Evolutionary conservation across 2,888 invertebrate genomes (phyloP), one percentile per base, ranked within the genome.

Genomic region (Tupiocoris notatus): DNA sequence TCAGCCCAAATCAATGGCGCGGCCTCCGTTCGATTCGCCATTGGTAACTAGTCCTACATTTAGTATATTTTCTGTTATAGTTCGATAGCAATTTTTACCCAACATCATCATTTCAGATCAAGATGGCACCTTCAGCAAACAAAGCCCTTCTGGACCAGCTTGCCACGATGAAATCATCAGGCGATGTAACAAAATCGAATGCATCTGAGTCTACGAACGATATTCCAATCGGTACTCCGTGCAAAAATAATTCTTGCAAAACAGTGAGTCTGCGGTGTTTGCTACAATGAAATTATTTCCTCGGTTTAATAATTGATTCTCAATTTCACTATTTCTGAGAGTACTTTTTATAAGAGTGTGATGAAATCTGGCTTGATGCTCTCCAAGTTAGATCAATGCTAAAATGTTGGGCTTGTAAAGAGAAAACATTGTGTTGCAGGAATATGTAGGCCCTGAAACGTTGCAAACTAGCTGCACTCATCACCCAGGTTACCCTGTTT

Each of bases 401-500:
- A n/a, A n/a, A n/a, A n/a, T n/a, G n/a, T n/a, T n/a, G n/a, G n/a
- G n/a, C n/a, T n/a, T n/a, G n/a, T n/a, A n/a, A n/a, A n/a, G n/a
- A n/a, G n/a, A n/a, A n/a, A n/a, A n/a, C n/a, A n/a, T n/a, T n/a
- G n/a, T n/a, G n/a, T 39, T 20, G 0, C 58, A 81, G 78, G 86
- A 88, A 0, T 96, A 92, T 82, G 87, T 88, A 80, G 91, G 91
- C 3, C 86, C 89, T 1, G 84, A 88, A 66, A 87, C 88, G 16
- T 88, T 92, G 81, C 83, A 86, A 1, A 86, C 86, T 18, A 83
- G 86, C 67, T 98, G 98, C 83, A 86, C 86, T 64, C 87, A 92
- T 84, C 98, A 98, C 85, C 91, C 95, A 0, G 98, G 98, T 0
- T 88, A 87, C 57, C 95, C 98, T 0, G 88, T 98, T 67, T 98